Conservation (phyloP, 1,140 invertebrate genomes). For the Littorina saxatilis region DNA sequence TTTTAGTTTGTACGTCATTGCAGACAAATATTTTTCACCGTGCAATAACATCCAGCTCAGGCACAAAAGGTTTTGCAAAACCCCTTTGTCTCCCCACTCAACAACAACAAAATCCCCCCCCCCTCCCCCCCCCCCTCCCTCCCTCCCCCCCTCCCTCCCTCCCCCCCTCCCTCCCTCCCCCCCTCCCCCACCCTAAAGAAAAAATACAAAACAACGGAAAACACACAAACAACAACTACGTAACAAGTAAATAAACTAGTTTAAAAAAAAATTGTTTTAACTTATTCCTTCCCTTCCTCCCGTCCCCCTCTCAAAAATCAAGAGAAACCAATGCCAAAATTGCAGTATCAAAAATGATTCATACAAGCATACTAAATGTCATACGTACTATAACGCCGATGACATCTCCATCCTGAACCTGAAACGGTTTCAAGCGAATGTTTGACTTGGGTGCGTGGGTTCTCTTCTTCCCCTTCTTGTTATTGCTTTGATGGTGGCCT, state of each 20-base stretch:
- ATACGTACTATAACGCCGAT: slow-evolving; percentile 67
- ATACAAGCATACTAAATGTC: not conserved
- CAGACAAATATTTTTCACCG: no score
- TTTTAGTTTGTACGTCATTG: no score
- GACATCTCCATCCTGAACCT: slow-evolving; percentile 69
- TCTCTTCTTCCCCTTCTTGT: slow-evolving; percentile 57
- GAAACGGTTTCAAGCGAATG: slow-evolving; percentile 63
- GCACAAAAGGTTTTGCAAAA: no score
- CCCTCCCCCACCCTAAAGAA: not conserved
- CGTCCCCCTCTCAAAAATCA: no score
- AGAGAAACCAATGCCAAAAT: no score
- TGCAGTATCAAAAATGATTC: not conserved
- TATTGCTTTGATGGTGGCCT: slow-evolving; percentile 36
- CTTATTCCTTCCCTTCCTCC: not conserved
- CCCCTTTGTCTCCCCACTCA: no score
- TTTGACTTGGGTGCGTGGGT: slow-evolving; percentile 54
- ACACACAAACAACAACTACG: not conserved
- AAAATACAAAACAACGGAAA: not conserved
- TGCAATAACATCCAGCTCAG: no score
- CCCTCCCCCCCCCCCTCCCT: no score
- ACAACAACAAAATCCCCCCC: no score
- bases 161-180: not conserved
- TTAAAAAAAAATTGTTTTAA: not conserved
- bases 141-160: not conserved
- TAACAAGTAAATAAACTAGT: not conserved